Base-by-base conservation (phyloP, 2,797 vertebrate genomes). In the Poecilia wingei region DNA sequence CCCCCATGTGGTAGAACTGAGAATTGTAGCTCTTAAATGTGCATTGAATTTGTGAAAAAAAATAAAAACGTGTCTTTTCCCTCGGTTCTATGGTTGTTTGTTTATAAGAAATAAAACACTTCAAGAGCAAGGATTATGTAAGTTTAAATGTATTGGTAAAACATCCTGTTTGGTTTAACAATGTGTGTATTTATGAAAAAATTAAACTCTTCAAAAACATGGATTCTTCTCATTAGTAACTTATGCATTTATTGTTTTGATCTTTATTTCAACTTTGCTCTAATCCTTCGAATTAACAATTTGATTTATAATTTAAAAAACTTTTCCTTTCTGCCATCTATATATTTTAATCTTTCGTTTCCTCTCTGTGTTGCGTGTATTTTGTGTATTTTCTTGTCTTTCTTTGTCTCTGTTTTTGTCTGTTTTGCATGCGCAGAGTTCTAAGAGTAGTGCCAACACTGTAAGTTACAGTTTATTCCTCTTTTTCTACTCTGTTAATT, bases 401-500 rank as follows among this genome's bases (percentile, higher is more conserved):
- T 96, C 96, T 96, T 95, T 95, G 92, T 95, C 95, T 96, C 95
- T 94, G 91, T 91, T 88, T 91, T 78, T 93, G 94, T 97, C 96
- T 97, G 95, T 96, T 96, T 96, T 98, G 96, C 97, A 98, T 98
- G 97, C 96, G 94, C 98, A 99, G 98, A 98, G 97, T 96, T 98
- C 98, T 97, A 99, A 99, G 97, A 98, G 96, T 98, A 99, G 97
- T 99, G 97, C 96, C 96, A 96, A 96, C 95, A 93, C 96, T 97
- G 96, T 97, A 98, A 98, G 96, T 98, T 97, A 95, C 95, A 88
- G 89, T 96, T 96, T 95, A 80, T 92, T 94, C 86, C 85, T 91
- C 86, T 90, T 87, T 95, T 85, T 84, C 57, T 82, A 80, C 80
- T 84, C 74, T 85, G 87, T 87, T 89, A 86, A 88, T 84, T 81